A percentile compares a stretch with the other conserved stretches of the same genome.
phyloP scores from a whole-genome alignment of 53 echinoderm and acorn worm genomes.

The Arbacia lixula region DNA sequence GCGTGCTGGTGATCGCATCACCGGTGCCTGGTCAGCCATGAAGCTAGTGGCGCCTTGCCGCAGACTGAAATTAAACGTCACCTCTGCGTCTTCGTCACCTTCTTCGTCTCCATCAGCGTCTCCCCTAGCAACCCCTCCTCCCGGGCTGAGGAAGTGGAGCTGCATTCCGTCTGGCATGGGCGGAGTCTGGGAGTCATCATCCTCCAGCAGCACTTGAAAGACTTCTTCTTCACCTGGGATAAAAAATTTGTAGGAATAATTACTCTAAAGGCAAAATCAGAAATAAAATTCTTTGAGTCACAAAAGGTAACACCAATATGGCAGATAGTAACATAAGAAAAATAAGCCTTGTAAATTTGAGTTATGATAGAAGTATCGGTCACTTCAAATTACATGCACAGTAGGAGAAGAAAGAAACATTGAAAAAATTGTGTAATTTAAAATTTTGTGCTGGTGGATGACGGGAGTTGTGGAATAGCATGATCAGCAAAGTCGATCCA shows the following conservation, averaged over 20 bases:
- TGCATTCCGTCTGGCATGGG: slow-evolving; percentile 29
- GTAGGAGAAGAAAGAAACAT: too few species aligned
- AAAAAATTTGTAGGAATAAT: too few species aligned
- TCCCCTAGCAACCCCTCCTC: too few species aligned
- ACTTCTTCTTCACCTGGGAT: not conserved
- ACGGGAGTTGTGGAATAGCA: too few species aligned
- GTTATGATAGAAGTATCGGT: too few species aligned
- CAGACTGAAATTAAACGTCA: slow-evolving; percentile 75
- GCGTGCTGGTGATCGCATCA: too few species aligned
- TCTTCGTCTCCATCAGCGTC: slow-evolving; percentile 24
- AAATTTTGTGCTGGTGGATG: too few species aligned
- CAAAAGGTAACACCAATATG: not conserved
- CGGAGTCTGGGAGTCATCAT: slow-evolving; percentile 39
- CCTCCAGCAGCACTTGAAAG: slow-evolving; percentile 19
- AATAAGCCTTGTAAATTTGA: too few species aligned
- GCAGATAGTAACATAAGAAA: not conserved
- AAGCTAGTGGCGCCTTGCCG: slow-evolving; percentile 8
- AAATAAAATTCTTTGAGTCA: not conserved
- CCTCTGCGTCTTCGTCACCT: slow-evolving; percentile 67
- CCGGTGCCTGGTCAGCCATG: too few species aligned
- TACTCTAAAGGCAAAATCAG: not conserved
- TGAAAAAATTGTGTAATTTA: too few species aligned
- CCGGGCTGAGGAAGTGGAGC: not conserved
- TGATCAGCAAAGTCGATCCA: too few species aligned
- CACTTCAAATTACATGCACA: too few species aligned